Evolutionary conservation across 2,888 invertebrate species (phyloP), one percentile per base, ranked within the genome.

Genomic region (Apotomis turbidana): DNA sequence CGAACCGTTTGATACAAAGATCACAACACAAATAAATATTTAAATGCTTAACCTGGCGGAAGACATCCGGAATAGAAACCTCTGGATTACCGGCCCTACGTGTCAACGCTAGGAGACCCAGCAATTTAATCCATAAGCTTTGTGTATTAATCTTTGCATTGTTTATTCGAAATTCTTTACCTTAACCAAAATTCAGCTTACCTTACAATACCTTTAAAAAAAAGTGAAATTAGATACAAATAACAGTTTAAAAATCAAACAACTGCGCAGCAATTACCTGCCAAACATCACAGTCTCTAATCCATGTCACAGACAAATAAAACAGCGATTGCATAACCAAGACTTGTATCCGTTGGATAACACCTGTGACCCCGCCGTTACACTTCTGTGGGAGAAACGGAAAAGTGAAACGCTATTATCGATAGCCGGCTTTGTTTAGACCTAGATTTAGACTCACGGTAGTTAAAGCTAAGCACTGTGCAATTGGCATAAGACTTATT

Each of bases 351-450:
- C 71, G 62, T 68, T 72, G 68, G 67, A 68, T 71, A 72, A 72
- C 63, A 72, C 72, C 63, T 63, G 72, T 63, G 72, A 72, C 72
- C 68, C 68, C 58, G 63, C 61, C 57, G 71, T 71, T 68, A 72
- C 72, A 72, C 72, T 68, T 68, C 72, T 72, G 68, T 63, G 72
- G 4, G 54, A 64, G 68, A 59, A 68, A 68, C 49, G 57, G 62
- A 63, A 72, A 68, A 72, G 72, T 72, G 72, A 72, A 72, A 72
- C 68, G 72, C 5, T 51, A 41, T 52, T 44, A 72, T 72, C 63
- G 72, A 68, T 72, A 63, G 10, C 8, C 52, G 49, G 41, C 46
- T 60, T 59, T 44, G 38, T 38, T 52, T 4, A n/a, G n/a, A 51
- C 41, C 12, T 52, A 41, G 41, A 57, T 57, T 57, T 58, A 55